phyloP scores from a whole-genome alignment of 2,888 invertebrate species.

The Acrobasis consociella region DNA sequence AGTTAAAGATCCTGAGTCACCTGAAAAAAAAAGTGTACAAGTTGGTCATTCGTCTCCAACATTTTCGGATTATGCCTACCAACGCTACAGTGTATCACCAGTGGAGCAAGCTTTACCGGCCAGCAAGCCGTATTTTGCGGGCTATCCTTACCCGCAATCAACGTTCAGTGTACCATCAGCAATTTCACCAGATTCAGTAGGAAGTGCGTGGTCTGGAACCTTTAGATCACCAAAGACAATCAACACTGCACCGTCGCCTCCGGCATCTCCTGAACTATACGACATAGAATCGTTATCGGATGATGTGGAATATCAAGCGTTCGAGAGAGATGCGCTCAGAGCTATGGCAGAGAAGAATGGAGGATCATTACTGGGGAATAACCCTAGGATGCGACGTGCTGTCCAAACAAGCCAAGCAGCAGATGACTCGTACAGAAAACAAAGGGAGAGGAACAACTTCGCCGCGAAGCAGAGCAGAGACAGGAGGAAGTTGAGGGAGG shows the following conservation, averaged over 20 bases:
- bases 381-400: slow-evolving; percentile 88
- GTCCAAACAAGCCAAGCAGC: slow-evolving; percentile 56
- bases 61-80: neutral
- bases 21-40: slow-evolving; percentile 31
- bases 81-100: neutral
- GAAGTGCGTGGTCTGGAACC: neutral
- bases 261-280: slow-evolving; percentile 54
- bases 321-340: slow-evolving; percentile 86
- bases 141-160: slow-evolving; percentile 30
- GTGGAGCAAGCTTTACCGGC: neutral
- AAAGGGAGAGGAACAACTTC: slow-evolving; percentile 95
- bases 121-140: slow-evolving; percentile 32
- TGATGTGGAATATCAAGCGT: slow-evolving; percentile 86
- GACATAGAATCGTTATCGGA: slow-evolving; percentile 58
- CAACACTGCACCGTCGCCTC: slow-evolving; percentile 39
- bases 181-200: neutral
- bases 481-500: slow-evolving; percentile 93
- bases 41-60: neutral
- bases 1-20: slow-evolving; percentile 42
- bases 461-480: slow-evolving; percentile 98
- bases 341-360: slow-evolving; percentile 86
- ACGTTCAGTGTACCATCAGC: slow-evolving; percentile 23
- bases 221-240: neutral
- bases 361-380: slow-evolving; percentile 80
- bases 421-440: slow-evolving; percentile 93